These are phyloP conservation scores for Trimorus sp. DNA, from an alignment of 2,888 invertebrate species.

Conservation along the genomic window DNA sequence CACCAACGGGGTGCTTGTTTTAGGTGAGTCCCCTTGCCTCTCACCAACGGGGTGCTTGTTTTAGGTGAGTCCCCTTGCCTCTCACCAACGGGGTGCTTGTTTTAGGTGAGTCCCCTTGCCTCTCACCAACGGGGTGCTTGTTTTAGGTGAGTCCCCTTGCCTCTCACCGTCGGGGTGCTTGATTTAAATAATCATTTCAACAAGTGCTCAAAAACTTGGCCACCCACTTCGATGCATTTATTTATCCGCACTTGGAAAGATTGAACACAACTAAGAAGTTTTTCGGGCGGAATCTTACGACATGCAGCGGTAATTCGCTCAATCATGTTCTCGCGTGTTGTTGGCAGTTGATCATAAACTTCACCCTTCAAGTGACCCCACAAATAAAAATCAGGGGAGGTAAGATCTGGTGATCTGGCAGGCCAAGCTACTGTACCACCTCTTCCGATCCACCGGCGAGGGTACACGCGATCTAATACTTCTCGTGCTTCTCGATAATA, in stretches of 20 bases:
- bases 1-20: too few relatives aligned
- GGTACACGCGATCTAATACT: conserved; percentile 10
- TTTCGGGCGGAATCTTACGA: background rate
- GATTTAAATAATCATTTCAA: too few relatives aligned
- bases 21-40: too few relatives aligned
- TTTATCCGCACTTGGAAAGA: background rate
- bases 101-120: too few relatives aligned
- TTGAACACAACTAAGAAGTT: background rate
- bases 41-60: too few relatives aligned
- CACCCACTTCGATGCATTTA: conserved; percentile 1
- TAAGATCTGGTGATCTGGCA: conserved; percentile 9
- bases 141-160: too few relatives aligned
- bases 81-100: too few relatives aligned
- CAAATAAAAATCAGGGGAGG: too few relatives aligned
- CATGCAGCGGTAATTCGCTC: background rate
- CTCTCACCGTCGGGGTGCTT: too few relatives aligned
- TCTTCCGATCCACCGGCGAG: conserved; percentile 8
- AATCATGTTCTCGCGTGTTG: too few relatives aligned
- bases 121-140: too few relatives aligned
- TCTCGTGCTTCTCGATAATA: conserved; percentile 3
- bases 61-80: too few relatives aligned
- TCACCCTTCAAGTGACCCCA: background rate
- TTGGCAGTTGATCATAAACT: background rate
- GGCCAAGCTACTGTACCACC: background rate
- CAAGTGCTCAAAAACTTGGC: conserved; percentile 1